These are phyloP conservation scores for Azemiops feae DNA, from an alignment of 2,113 vertebrate species.

Conservation along the genomic window DNA sequence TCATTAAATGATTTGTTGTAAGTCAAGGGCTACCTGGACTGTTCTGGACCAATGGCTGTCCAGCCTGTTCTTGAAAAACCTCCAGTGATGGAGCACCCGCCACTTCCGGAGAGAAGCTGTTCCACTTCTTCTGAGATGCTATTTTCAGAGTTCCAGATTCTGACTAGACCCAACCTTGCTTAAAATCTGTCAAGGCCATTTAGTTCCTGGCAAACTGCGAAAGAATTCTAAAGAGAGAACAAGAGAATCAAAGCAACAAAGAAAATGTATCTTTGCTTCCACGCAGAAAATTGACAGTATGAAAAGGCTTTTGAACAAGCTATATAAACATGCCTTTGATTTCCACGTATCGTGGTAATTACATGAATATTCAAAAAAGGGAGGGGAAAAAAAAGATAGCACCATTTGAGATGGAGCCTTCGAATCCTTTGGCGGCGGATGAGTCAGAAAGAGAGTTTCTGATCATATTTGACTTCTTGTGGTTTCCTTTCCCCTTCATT, in stretches of 20 bases:
- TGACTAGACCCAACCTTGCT: not conserved
- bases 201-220: not conserved
- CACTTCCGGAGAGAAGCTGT: too few relatives aligned
- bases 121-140: not conserved
- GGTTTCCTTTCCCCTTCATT: not conserved
- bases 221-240: not conserved
- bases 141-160: not conserved
- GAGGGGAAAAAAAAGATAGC: not conserved
- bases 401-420: not conserved
- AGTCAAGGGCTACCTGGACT: too few relatives aligned
- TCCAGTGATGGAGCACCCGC: too few relatives aligned
- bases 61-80: too few relatives aligned
- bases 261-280: not conserved
- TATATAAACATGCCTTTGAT: not conserved
- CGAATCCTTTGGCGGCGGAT: not conserved
- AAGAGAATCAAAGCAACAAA: not conserved
- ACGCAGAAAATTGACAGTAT: not conserved
- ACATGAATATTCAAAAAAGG: not conserved
- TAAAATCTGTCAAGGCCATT: not conserved
- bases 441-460: not conserved
- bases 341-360: not conserved
- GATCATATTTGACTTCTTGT: not conserved
- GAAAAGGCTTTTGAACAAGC: not conserved
- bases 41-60: too few relatives aligned
- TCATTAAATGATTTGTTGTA: too few relatives aligned